Conservation (phyloP, 2,888 invertebrate species). For the Lamellibrachia columna region DNA sequence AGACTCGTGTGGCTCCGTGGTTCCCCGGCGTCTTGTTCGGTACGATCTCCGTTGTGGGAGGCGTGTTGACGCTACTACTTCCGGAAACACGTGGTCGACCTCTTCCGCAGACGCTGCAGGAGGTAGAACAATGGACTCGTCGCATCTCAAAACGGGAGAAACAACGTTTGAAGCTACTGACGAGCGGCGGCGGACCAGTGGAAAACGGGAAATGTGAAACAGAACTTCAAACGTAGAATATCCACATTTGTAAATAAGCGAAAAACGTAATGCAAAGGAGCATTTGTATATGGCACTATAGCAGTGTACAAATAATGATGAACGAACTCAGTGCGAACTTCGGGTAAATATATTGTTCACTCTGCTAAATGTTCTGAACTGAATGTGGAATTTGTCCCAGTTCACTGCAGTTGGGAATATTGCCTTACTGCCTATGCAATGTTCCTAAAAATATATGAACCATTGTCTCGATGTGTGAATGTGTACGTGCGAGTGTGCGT, state of each 20-base stretch:
- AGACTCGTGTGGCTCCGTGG: conserved; percentile 34
- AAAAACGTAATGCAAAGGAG: not conserved
- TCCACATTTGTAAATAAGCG: not conserved
- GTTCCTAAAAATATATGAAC: not conserved
- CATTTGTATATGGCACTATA: not conserved
- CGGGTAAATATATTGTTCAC: not conserved
- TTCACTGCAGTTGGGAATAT: not conserved
- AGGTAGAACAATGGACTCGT: conserved; percentile 23
- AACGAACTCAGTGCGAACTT: not conserved
- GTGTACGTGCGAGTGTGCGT: not conserved
- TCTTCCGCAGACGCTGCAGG: conserved; percentile 45
- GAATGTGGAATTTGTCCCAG: not conserved
- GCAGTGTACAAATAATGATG: not conserved
- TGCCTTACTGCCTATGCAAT: not conserved
- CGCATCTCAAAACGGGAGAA: conserved; percentile 16
- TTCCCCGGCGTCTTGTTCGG: conserved; percentile 38
- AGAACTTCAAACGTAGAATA: not conserved
- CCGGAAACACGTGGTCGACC: conserved; percentile 46
- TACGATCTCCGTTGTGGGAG: conserved; percentile 36
- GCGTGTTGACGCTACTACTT: conserved; percentile 39
- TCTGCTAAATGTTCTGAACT: not conserved
- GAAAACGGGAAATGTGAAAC: not conserved
- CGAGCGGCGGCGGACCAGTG: not conserved
- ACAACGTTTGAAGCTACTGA: not conserved
- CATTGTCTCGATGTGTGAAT: not conserved